Evolutionary conservation across 2,888 invertebrate species (phyloP), one percentile per base, ranked within the genome.

Genomic region (Eupeodes latifasciatus): DNA sequence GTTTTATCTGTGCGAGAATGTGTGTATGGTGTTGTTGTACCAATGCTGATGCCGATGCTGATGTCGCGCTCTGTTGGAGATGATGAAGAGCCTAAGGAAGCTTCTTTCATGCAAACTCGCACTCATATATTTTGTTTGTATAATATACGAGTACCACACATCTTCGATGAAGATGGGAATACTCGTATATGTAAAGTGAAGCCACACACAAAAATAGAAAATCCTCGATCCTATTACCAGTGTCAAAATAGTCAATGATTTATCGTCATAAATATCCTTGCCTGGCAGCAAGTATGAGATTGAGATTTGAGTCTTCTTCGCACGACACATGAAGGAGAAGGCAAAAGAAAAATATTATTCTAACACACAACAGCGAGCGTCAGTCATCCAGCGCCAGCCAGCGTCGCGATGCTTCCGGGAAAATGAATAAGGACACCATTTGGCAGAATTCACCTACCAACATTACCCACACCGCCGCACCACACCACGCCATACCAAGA

Each of bases 221-320:
- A 84, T 87, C 80, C 80, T 84, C 84, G 80, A 87, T 84, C 87
- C 87, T 80, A 87, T 87, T 76, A 84, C 87, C 81, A 85, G 69
- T 85, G 88, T 88, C 85, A 88, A 88, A 88, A 88, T 75, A 88
- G 77, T 85, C 85, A 78, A 88, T 88, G 85, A 88, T 88, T 88
- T 88, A 88, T 88, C 78, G 69, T 74, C 75, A 74, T 67, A 81
- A 80, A 66, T 66, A 72, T 53, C 27, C 66, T 16, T 5, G 40
- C 40, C 6, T 53, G 44, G 49, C n/a, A 36, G 49, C n/a, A 51
- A 27, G 27, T n/a, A 66, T 69, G 71, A 44, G 57, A 34, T 10
- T 53, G 40, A 47, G 40, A 40, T 7, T 27, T 9, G 9, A 69
- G 49, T 67, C 77, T 47, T 16, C n/a, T 27, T 14, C 34, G 19